A percentile compares a stretch with the other conserved stretches of the same genome.
phyloP scores from a whole-genome alignment of 2,113 vertebrate species.

The Phocoena phocoena region DNA sequence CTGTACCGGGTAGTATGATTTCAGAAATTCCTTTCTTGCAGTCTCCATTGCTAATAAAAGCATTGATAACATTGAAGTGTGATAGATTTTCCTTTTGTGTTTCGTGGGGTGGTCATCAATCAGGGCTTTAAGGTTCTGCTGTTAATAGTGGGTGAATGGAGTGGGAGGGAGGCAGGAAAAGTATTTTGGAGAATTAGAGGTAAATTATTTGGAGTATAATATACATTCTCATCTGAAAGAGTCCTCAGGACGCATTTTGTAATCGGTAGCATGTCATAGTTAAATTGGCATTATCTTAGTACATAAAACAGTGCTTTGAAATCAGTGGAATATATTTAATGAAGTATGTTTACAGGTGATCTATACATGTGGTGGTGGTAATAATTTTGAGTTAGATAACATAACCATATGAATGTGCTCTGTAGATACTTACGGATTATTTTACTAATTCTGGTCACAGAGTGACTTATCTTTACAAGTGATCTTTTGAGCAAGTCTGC shows the following conservation, averaged over 20 bases:
- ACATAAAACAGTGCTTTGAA: neutral
- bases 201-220: neutral
- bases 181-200: neutral
- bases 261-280: neutral
- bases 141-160: neutral
- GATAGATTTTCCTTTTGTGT: neutral
- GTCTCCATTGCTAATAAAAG: neutral
- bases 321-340: neutral
- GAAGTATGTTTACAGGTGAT: neutral
- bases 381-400: neutral
- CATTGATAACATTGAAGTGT: neutral
- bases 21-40: neutral
- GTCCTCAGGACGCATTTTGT: neutral
- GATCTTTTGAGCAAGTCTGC: conserved; percentile 30
- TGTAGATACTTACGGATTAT: neutral
- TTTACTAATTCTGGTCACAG: neutral
- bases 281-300: neutral
- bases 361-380: neutral
- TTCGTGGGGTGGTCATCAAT: neutral
- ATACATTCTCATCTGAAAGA: neutral
- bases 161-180: neutral
- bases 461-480: conserved; percentile 6
- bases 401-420: neutral
- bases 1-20: neutral
- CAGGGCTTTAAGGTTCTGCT: neutral